Evolutionary conservation across 2,113 vertebrate species (phyloP).

Genomic region (Podarcis raffonei): DNA sequence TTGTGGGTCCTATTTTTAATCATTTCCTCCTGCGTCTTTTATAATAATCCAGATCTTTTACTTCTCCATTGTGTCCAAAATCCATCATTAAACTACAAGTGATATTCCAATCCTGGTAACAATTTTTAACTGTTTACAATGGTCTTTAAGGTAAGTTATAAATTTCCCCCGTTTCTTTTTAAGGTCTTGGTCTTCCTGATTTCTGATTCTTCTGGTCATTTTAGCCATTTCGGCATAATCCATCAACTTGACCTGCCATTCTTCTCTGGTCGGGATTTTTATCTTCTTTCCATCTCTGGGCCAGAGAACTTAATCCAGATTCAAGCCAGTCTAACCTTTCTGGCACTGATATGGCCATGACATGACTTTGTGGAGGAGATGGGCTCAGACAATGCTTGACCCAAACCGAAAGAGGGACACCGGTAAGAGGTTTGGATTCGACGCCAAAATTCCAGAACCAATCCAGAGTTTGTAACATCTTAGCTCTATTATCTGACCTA

Average conservation of each 20-base stretch:
- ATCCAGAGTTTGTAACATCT: not conserved
- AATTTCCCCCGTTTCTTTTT: too few relatives aligned
- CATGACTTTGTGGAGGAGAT: not conserved
- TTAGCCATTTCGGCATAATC: too few relatives aligned
- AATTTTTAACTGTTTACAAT: too few relatives aligned
- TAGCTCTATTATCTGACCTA: accelerated
- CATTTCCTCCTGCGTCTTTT: not conserved
- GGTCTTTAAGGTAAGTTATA: too few relatives aligned
- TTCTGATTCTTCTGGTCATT: too few relatives aligned
- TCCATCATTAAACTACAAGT: too few relatives aligned
- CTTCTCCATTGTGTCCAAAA: too few relatives aligned
- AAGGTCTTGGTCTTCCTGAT: too few relatives aligned
- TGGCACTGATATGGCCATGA: not conserved
- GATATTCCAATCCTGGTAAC: too few relatives aligned
- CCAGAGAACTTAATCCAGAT: not conserved
- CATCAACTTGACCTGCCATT: too few relatives aligned
- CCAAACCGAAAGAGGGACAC: constrained; percentile 15
- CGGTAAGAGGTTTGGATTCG: constrained; percentile 18
- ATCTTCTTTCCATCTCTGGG: not conserved
- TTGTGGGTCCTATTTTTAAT: not conserved
- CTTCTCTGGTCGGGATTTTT: too few relatives aligned
- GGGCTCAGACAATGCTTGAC: not conserved
- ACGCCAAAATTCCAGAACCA: not conserved
- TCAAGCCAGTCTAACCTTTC: not conserved
- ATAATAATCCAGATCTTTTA: too few relatives aligned